Base-by-base conservation (phyloP, 1,140 invertebrate species). In the Drosophila dunni region DNA sequence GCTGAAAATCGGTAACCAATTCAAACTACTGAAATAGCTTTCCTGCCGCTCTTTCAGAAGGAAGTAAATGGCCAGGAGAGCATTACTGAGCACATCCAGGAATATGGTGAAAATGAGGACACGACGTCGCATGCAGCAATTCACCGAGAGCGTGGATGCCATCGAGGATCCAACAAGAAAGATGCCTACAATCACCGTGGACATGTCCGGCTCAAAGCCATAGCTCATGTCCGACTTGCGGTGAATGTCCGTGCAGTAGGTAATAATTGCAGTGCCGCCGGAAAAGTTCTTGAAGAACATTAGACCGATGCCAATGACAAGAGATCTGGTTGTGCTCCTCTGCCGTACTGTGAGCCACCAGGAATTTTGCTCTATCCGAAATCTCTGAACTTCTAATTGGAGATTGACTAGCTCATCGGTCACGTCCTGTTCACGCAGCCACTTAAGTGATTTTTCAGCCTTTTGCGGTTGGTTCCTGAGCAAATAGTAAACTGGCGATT, bases 221-320 rank as follows among this genome's bases (percentile, higher is more conserved):
- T 7, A 11, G 2, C 8, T 5, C 46, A 5, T 29, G 1, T 8
- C 33, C 6, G 33, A 9, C 2, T 13, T 10, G 2, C 11, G n/a
- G 9, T 57, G 10, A 36, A 66, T 56, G 3, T 15, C 11, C 15
- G 53, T 50, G 20, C 4, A n/a, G 17, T 48, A 67, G 7, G 20
- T 15, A 7, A 58, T 38, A 11, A 67, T 46, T 1, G 42, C 53
- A 4, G 17, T 40, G 33, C 64, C 44, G 20, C 64, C 64, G 10
- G 44, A 38, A 15, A 67, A 48, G 33, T 48, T 40, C 34, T 48
- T 15, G 10, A 57, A 67, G 4, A 40, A 48, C 44, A 50, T 38
- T 9, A 94, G 94, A 1, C 94, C 91, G 0, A 95, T 92, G 46
- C 95, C 94, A 15, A 94, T 94, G 1, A 93, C 83, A 38, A 65